These are phyloP conservation scores for Oenanthe oenanthe DNA, from an alignment of 2,113 vertebrate species.

Conservation along the genomic window DNA sequence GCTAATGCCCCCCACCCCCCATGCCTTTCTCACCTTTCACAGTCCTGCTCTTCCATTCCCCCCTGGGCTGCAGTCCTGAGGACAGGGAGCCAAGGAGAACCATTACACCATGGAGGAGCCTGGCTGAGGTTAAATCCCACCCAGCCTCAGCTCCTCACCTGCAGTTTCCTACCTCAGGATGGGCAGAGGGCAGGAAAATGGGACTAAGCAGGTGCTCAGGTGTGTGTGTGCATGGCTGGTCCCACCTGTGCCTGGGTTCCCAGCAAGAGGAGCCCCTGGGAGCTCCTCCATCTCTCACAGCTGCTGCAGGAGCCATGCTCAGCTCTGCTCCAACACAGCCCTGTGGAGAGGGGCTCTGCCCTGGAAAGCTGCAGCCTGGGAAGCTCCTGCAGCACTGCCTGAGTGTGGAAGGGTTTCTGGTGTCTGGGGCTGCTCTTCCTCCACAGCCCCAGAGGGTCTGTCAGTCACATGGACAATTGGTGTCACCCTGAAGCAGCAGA, in stretches of 20 bases:
- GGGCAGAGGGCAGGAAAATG: background rate
- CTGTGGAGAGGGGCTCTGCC: background rate
- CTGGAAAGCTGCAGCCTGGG: background rate
- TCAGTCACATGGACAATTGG: background rate
- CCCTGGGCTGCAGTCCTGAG: background rate
- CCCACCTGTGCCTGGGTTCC: background rate
- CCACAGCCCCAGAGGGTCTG: background rate
- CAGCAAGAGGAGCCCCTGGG: background rate
- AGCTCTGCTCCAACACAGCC: background rate
- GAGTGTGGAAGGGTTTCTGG: background rate
- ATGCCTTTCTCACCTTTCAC: background rate
- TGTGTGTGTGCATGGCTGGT: background rate
- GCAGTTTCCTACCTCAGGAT: background rate
- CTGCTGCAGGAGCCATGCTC: background rate
- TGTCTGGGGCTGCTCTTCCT: background rate
- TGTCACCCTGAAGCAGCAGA: background rate
- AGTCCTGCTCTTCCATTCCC: background rate
- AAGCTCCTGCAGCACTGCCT: background rate
- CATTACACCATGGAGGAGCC: background rate
- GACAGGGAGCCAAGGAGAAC: background rate
- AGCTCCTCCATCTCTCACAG: background rate
- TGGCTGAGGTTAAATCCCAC: accelerated
- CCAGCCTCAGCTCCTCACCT: background rate
- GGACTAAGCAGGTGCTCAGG: background rate
- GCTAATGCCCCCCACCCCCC: background rate